Evolutionary conservation across 2,113 vertebrate genomes (phyloP), one percentile per base, ranked within the genome.

Genomic region (Oreocharis arfaki): DNA sequence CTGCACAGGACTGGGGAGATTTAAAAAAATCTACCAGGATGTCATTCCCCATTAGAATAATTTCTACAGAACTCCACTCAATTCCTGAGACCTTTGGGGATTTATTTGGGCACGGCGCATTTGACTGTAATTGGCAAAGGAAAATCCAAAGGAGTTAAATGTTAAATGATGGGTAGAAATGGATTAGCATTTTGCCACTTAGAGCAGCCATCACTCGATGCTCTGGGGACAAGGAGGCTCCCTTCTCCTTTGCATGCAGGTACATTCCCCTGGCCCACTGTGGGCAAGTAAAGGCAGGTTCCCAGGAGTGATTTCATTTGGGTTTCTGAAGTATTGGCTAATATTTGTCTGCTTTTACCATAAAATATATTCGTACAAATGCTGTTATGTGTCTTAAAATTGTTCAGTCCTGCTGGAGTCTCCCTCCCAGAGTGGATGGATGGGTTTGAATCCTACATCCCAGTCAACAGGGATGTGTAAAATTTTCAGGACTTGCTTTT

Each of bases 191-290:
- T 80, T 18, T 68, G 65, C 18, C 87, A n/a, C 44, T 18, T 7
- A 0, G 3, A 16, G 13, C 6, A 74, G 52, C 35, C 73, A 84
- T 0, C 49, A 22, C 44, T 28, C 4, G 8, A 7, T 37, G 64
- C 73, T 53, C 26, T 10, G 26, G 39, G 49, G 52, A 74, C 44
- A 41, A 52, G 64, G 10, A 13, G 49, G 14, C 44, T 87, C 77
- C 42, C 9, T 28, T 28, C 21, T 42, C 47, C 64, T 55, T 13
- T 3, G 2, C 19, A 3, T 32, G 73, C 50, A 73, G 44, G 19
- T 5, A 7, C 30, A 4, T 12, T 41, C 57, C 39, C 23, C 41
- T 10, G 23, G 18, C 6, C 53, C 19, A 24, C 20, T 35, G 10
- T 33, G 55, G 49, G 44, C 80, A 92, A 23, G 64, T 5, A 41